Percentiles rank a stretch among this genome's conserved stretches.
Conservation (phyloP, 1,140 invertebrate species). For the Uloborus diversus region DNA sequence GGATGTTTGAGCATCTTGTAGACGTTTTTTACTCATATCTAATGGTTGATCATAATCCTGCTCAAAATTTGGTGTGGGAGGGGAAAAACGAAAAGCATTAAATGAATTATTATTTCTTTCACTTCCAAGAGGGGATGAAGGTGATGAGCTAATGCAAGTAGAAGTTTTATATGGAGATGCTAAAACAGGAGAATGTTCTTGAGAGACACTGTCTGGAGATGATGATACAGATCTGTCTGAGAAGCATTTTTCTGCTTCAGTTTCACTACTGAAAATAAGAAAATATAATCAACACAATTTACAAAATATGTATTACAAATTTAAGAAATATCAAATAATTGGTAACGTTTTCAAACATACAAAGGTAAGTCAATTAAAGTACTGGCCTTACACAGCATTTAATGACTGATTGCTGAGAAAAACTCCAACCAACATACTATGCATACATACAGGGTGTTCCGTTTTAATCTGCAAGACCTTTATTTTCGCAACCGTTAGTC, state of each 20-base stretch:
- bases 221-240: constrained; percentile 48
- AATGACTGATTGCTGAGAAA: too few relatives aligned
- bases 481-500: too few relatives aligned
- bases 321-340: neutral
- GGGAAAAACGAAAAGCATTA: constrained; percentile 16
- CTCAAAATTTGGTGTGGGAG: neutral
- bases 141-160: constrained; percentile 17
- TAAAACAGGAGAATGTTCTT: constrained; percentile 19
- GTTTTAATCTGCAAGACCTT: too few relatives aligned
- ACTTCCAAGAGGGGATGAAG: constrained; percentile 31
- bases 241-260: constrained; percentile 32
- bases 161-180: constrained; percentile 4
- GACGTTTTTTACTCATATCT: constrained; percentile 52
- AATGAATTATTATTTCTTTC: constrained; percentile 15
- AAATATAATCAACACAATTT: neutral
- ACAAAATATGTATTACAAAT: neutral
- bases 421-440: too few relatives aligned
- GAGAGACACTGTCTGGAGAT: constrained; percentile 41
- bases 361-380: too few relatives aligned
- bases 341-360: neutral
- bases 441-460: too few relatives aligned
- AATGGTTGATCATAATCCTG: constrained; percentile 46
- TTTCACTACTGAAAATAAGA: constrained; percentile 32
- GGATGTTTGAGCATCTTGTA: neutral
- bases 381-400: too few relatives aligned